Conservation (phyloP, 2,113 vertebrate species). For the Grammomys surdaster region DNA sequence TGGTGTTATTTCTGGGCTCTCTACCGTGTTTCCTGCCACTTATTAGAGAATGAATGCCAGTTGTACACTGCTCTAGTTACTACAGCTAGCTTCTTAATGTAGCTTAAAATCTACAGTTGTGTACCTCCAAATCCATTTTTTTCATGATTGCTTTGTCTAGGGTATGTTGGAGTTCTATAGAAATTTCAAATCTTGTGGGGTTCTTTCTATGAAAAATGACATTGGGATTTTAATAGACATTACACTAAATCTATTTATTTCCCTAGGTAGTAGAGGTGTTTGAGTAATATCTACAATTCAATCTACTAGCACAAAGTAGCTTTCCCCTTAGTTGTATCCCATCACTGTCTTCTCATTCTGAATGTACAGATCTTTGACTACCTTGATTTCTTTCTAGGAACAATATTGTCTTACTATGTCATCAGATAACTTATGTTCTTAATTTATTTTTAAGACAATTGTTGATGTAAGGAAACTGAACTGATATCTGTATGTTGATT, state of each 20-base stretch:
- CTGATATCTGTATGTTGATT: background rate
- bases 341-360: background rate
- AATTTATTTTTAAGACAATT: background rate
- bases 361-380: background rate
- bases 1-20: background rate
- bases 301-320: background rate
- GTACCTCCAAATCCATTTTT: background rate
- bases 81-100: background rate
- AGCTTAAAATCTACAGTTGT: background rate
- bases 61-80: no score
- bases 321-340: background rate
- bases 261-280: background rate
- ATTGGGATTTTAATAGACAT: background rate
- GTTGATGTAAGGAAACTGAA: background rate
- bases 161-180: background rate
- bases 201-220: background rate
- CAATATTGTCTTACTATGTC: background rate
- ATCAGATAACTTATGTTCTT: background rate
- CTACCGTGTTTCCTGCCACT: background rate
- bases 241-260: background rate
- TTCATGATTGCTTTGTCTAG: background rate
- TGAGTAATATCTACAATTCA: background rate
- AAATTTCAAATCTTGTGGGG: background rate
- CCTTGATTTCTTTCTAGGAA: background rate
- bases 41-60: background rate